Base-by-base conservation (phyloP, 2,797 vertebrate species). In the Tragopan temminckii region DNA sequence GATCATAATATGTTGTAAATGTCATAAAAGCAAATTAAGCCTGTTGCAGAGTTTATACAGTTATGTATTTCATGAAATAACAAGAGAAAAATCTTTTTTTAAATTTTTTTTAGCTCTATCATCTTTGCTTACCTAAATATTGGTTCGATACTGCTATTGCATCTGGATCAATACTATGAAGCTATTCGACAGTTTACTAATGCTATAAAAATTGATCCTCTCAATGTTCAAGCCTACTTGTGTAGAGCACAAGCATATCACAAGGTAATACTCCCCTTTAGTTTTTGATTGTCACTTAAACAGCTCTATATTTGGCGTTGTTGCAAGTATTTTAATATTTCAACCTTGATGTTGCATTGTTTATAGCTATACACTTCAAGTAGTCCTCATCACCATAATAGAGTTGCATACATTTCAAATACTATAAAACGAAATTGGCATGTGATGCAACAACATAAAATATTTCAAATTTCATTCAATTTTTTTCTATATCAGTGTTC, bases 71-170 rank as follows among this genome's bases (percentile, higher is more conserved):
- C 23, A 33, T 80, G 43, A 19, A 35, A 45, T 90, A 80, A 80
- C 57, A 79, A 57, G 46, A 35, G 21, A 70, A 82, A 72, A 17
- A 33, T 6, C 12, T 96, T 90, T 92, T 8, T 42, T 42, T n/a
- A n/a, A n/a, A n/a, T n/a, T 42, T 42, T 18, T 83, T 95, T 88
- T 88, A 98, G 98, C 75, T 96, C 89, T 76, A 13, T 97, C 78
- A 38, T 62, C 70, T 88, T 97, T 85, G 97, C 98, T 62, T 96
- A 98, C 82, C 67, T 98, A 91, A 98, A 97, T 93, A 97, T 98
- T 93, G 98, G 98, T n/a, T 95, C 98, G 70, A 97, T 98, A 91
- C 89, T 96, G 86, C 95, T 98, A 61, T 88, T 98, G 50, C 91
- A 98, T 77, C 86, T 97, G 78, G 72, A 96, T 79, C 96, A 94